A percentile compares a stretch with the other conserved stretches of the same genome.
Conservation (phyloP, 2,113 vertebrate species). For the Phoxinus phoxinus region DNA sequence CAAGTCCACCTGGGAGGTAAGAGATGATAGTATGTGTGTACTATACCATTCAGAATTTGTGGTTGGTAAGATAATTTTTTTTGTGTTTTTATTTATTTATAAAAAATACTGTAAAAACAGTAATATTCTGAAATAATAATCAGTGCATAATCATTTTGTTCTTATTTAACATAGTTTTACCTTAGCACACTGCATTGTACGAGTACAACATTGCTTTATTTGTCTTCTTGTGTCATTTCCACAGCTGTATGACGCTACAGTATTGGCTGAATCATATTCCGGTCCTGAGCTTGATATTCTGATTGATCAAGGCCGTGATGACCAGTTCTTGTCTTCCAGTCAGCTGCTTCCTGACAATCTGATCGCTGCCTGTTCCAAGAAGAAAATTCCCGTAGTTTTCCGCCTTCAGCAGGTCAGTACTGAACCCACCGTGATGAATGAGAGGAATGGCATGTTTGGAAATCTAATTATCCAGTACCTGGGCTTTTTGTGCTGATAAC, state of each 20-base stretch:
- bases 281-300: constrained; percentile 88
- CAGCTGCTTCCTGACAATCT: constrained; percentile 95
- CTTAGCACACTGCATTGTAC: no score
- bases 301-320: constrained; percentile 94
- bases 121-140: no score
- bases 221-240: not conserved
- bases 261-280: constrained; percentile 82
- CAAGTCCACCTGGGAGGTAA: constrained; percentile 89
- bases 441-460: not conserved
- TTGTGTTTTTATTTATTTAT: no score
- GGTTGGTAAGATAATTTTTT: no score
- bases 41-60: not conserved
- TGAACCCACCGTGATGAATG: not conserved
- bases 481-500: not conserved
- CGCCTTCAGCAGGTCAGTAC: constrained; percentile 89
- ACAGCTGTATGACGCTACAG: constrained; percentile 88
- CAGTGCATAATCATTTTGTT: not conserved
- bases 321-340: constrained; percentile 90
- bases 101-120: no score
- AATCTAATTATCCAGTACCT: not conserved
- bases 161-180: no score
- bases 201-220: not conserved
- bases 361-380: constrained; percentile 89
- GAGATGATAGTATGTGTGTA: not conserved
- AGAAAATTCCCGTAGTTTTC: constrained; percentile 90